Conservation (phyloP, 2,113 vertebrate genomes). For the Andinoacara biseriatus region DNA sequence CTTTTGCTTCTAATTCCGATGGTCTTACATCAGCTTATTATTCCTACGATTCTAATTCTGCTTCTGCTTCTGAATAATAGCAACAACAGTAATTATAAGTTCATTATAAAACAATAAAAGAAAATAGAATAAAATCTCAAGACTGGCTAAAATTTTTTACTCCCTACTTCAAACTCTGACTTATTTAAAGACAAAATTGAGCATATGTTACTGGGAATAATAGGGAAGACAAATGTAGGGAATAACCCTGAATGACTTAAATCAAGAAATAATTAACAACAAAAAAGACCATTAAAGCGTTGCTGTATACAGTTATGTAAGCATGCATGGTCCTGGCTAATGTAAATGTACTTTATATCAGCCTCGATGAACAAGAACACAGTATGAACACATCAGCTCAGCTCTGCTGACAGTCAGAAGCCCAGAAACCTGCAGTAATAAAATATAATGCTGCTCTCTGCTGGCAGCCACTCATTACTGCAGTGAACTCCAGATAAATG, state of each 20-base stretch:
- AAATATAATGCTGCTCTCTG: conserved; percentile 29
- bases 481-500: background rate
- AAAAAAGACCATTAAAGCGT: background rate
- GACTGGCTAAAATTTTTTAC: background rate
- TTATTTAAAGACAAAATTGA: too few relatives aligned
- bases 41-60: too few relatives aligned
- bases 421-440: background rate
- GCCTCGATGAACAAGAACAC: background rate
- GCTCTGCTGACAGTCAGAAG: background rate
- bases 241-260: background rate
- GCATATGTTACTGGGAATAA: too few relatives aligned
- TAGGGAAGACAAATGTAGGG: background rate
- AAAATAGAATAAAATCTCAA: background rate
- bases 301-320: background rate
- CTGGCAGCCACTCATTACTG: background rate
- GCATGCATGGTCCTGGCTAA: background rate
- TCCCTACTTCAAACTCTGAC: background rate
- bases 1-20: too few relatives aligned
- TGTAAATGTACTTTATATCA: background rate
- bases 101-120: background rate
- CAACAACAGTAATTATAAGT: too few relatives aligned
- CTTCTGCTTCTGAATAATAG: too few relatives aligned
- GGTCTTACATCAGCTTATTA: too few relatives aligned
- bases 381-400: background rate
- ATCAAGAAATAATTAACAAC: background rate